A percentile compares a stretch with the other conserved stretches of the same genome.
These are phyloP conservation scores for Holcopasites calliopsidis DNA, from an alignment of 1,140 invertebrate species.

Conservation along the genomic window DNA sequence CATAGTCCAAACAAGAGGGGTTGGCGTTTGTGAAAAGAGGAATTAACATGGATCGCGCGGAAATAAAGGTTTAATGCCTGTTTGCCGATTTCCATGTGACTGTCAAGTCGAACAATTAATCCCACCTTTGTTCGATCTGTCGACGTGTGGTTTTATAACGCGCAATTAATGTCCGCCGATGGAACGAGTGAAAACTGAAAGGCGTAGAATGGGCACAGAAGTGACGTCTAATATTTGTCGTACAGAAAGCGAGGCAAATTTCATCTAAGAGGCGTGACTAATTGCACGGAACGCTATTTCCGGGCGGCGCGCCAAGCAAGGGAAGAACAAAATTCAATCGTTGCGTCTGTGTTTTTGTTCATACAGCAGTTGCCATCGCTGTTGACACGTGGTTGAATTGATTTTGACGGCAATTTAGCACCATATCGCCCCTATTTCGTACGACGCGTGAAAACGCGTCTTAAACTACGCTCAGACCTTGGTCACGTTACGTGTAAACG, in stretches of 20 bases:
- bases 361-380: neutral
- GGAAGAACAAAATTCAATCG: neutral
- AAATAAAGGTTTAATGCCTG: neutral
- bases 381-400: neutral
- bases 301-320: neutral
- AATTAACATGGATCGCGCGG: neutral
- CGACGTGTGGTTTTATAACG: neutral
- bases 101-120: neutral
- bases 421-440: neutral
- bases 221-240: neutral
- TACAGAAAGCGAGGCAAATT: neutral
- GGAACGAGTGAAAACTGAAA: neutral
- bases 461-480: too few species aligned
- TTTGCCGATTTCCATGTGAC: neutral
- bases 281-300: neutral
- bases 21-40: neutral
- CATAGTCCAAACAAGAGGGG: too few species aligned
- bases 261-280: neutral
- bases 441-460: neutral
- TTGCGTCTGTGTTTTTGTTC: neutral
- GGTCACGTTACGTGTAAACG: too few species aligned
- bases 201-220: neutral
- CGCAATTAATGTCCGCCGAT: neutral
- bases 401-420: neutral
- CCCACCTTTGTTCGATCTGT: neutral